phyloP scores from a whole-genome alignment of 2,113 vertebrate species.

The Pelecanoides urinatrix region DNA sequence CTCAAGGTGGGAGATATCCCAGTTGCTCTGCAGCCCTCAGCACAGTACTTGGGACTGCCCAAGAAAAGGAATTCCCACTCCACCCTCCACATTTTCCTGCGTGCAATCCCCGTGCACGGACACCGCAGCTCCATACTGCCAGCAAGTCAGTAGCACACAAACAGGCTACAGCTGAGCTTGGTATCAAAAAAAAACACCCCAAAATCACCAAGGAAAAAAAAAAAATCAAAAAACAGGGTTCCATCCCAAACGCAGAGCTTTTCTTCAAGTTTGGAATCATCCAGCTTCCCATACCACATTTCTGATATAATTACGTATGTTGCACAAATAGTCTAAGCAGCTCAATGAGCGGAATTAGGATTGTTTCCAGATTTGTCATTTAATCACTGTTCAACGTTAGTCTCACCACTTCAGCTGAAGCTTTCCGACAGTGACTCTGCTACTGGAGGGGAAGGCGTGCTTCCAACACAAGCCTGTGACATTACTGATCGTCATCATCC shows the following conservation, averaged over 20 bases:
- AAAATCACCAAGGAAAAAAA: not conserved
- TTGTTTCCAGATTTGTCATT: not conserved
- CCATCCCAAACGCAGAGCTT: not conserved
- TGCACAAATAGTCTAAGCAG: not conserved
- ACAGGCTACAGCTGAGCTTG: not conserved
- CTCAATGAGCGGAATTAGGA: not conserved
- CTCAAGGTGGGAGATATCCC: not conserved
- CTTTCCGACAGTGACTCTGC: not conserved
- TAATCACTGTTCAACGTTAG: not conserved
- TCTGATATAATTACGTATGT: not conserved
- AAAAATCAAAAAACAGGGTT: not conserved
- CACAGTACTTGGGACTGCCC: not conserved
- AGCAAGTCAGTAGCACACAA: not conserved
- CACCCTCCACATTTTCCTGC: not conserved
- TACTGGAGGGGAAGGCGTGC: not conserved
- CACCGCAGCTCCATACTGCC: accelerated
- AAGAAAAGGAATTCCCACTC: not conserved
- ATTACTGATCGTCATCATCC: not conserved
- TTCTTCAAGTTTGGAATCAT: not conserved
- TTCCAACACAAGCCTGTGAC: not conserved
- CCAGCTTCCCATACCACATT: not conserved
- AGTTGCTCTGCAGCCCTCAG: not conserved
- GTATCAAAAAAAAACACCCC: not conserved
- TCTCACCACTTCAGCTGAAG: not conserved
- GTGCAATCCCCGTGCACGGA: accelerated